Conservation (phyloP, 2,113 vertebrate species). For the Dasyprocta punctata region DNA sequence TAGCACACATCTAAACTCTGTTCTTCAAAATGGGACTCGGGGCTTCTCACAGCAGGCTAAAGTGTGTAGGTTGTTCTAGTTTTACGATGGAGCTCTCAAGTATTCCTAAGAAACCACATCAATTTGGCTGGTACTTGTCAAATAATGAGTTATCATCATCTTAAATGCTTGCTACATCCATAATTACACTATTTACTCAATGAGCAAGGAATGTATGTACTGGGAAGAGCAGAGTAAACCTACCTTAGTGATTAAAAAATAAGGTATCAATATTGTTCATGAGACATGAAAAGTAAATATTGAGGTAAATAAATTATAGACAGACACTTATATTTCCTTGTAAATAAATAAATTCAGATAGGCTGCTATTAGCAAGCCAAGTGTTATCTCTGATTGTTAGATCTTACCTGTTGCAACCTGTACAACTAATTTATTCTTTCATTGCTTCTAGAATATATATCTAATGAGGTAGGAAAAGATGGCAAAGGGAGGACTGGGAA, state of each 20-base stretch:
- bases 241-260: not conserved
- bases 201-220: not conserved
- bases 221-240: not conserved
- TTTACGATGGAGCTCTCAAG: not conserved
- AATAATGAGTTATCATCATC: not conserved
- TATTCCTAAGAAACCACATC: not conserved
- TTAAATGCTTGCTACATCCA: not conserved
- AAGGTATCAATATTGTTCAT: not conserved
- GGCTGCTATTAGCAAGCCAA: not conserved
- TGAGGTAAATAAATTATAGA: not conserved
- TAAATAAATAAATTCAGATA: constrained; percentile 45
- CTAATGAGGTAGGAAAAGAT: not conserved
- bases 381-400: not conserved
- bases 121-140: not conserved
- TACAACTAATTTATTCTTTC: not conserved
- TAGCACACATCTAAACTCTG: not conserved
- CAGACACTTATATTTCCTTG: not conserved
- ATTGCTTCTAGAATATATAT: not conserved
- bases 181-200: not conserved
- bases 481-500: not conserved
- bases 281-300: not conserved
- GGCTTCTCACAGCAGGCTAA: not conserved
- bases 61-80: not conserved
- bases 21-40: not conserved
- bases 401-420: constrained; percentile 49